These are phyloP conservation scores for Alouatta palliata DNA, from an alignment of 2,113 vertebrate species.

Conservation along the genomic window DNA sequence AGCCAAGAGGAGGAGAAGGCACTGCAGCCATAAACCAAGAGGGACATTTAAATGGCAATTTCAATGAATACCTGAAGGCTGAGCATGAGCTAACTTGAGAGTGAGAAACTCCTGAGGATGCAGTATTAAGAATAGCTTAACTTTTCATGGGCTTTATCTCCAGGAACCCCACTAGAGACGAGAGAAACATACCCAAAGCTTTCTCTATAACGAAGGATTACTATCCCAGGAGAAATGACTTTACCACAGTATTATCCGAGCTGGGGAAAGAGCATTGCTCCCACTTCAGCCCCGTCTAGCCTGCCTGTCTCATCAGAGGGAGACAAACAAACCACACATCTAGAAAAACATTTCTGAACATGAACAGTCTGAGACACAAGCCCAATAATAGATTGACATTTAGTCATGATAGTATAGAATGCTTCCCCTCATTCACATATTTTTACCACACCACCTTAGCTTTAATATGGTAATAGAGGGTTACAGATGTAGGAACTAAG, in stretches of 20 bases:
- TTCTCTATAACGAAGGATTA: neutral
- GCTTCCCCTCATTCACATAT: neutral
- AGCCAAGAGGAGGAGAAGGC: neutral
- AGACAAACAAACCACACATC: neutral
- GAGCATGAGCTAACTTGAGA: neutral
- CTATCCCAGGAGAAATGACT: neutral
- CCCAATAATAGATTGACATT: neutral
- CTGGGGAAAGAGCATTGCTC: too few relatives aligned
- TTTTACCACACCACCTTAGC: neutral
- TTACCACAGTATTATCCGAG: neutral
- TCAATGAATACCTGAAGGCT: neutral
- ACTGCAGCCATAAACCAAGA: neutral
- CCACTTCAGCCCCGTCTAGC: neutral
- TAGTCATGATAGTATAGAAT: too few relatives aligned
- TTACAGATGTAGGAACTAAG: too few relatives aligned
- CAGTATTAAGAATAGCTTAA: neutral
- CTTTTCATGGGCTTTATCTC: neutral
- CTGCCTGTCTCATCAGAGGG: neutral
- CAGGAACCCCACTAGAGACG: neutral
- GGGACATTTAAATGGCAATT: neutral
- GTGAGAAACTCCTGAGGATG: neutral
- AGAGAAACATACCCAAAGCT: too few relatives aligned
- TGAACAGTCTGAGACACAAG: neutral
- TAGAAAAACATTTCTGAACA: neutral
- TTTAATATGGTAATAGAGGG: neutral